Percentiles rank a stretch among this genome's conserved stretches.
These are phyloP conservation scores for Coracias cyanogaster DNA, from an alignment of 2,797 vertebrate genomes.

Conservation along the genomic window DNA sequence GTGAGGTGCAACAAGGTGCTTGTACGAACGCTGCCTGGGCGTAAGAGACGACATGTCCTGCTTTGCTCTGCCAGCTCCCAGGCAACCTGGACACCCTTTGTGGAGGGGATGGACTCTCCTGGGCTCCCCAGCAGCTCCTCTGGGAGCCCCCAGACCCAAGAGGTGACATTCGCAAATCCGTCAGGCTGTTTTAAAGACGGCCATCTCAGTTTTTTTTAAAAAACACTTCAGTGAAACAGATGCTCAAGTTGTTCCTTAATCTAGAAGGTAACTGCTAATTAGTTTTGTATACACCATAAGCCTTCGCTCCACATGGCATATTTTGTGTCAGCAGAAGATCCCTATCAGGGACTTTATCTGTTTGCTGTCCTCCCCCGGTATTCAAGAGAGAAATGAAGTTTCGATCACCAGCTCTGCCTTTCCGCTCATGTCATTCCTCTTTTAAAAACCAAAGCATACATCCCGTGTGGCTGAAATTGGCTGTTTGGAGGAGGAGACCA, in stretches of 20 bases:
- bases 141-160: not conserved
- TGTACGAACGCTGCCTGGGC: not conserved
- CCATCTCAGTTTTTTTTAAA: not conserved
- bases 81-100: not conserved
- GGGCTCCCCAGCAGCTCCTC: not conserved
- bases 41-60: not conserved
- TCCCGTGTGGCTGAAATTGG: not conserved
- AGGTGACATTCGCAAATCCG: not conserved
- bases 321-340: not conserved
- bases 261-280: constrained; percentile 57
- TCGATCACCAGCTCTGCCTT: not conserved
- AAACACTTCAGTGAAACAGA: constrained; percentile 22
- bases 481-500: not conserved
- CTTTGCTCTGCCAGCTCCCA: not conserved
- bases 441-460: not conserved
- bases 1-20: not conserved
- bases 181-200: not conserved
- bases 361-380: constrained; percentile 9
- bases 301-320: constrained; percentile 25
- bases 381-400: not conserved
- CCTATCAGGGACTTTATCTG: constrained; percentile 19
- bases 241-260: constrained; percentile 43
- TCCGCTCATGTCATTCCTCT: not conserved
- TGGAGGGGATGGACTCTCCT: not conserved
- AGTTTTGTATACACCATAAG: constrained; percentile 31